phyloP scores from a whole-genome alignment of 2,797 vertebrate species.

The Holocentrus rufus region DNA sequence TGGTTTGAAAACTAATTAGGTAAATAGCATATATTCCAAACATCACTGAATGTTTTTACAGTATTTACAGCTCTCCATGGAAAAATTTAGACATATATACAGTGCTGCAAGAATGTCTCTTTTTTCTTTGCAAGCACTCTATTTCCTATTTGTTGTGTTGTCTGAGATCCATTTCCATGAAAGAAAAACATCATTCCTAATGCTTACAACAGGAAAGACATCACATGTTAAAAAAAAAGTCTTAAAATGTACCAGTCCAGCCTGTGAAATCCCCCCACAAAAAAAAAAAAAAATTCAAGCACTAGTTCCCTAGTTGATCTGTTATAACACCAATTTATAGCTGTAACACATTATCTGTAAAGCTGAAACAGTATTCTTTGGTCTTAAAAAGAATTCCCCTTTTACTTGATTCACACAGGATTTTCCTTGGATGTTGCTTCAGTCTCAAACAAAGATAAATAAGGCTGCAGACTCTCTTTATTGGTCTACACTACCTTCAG shows the following conservation, averaged over 20 bases:
- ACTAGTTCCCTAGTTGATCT: background rate
- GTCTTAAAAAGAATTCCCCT: background rate
- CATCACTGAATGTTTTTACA: slow-evolving; percentile 7
- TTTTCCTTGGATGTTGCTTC: background rate
- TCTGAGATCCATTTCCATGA: background rate
- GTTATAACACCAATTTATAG: background rate
- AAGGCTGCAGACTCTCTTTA: background rate
- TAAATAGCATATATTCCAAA: background rate
- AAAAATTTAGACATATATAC: slow-evolving; percentile 43
- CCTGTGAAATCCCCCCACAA: background rate
- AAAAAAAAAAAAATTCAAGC: background rate
- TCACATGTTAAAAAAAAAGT: background rate
- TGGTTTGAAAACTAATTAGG: background rate
- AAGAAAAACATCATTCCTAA: background rate
- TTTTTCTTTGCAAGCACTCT: background rate
- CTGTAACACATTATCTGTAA: background rate
- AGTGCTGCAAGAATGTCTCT: slow-evolving; percentile 12
- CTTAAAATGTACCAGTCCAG: background rate
- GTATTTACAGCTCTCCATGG: slow-evolving; percentile 57
- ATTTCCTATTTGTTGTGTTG: background rate
- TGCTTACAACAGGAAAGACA: background rate
- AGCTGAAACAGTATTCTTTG: background rate
- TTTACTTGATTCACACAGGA: background rate
- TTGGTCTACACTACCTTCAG: background rate
- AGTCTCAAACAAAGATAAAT: background rate